phyloP scores from a whole-genome alignment of 2,113 vertebrate genomes.

The Varanus salvator region DNA sequence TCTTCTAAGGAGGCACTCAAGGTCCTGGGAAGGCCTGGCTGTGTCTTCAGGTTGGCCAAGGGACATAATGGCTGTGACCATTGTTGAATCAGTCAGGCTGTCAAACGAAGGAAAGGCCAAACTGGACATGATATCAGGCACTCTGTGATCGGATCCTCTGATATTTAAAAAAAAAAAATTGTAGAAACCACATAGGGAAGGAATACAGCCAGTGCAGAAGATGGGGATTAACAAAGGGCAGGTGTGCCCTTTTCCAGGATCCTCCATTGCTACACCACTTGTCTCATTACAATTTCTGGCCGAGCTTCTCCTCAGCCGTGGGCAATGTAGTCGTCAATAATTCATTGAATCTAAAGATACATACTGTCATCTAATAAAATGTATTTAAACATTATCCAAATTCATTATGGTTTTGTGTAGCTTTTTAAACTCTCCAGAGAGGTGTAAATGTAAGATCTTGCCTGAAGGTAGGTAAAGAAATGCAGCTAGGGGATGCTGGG shows the following conservation, averaged over 20 bases:
- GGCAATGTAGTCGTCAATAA: conserved; percentile 32
- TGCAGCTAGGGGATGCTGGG: not conserved
- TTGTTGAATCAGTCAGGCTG: no score
- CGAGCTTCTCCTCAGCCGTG: conserved; percentile 22
- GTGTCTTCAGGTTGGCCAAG: not conserved
- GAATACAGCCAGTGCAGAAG: no score
- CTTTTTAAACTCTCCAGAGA: conserved; percentile 19
- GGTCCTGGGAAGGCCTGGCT: not conserved
- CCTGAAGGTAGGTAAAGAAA: conserved; percentile 40
- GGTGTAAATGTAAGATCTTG: conserved; percentile 40
- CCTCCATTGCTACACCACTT: not conserved
- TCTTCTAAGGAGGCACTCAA: no score
- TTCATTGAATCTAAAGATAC: conserved; percentile 43
- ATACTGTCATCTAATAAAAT: conserved; percentile 25
- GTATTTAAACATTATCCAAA: conserved; percentile 46
- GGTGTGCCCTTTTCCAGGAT: no score
- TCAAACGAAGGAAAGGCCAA: no score
- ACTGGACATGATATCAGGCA: no score
- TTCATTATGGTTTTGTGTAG: conserved; percentile 29
- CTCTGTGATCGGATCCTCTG: no score
- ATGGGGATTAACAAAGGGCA: no score
- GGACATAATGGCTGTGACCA: not conserved
- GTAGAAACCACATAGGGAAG: no score
- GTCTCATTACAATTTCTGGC: not conserved
- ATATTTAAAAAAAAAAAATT: no score